phyloP scores from a whole-genome alignment of 2,113 vertebrate genomes.

The Hemiprocne comata region DNA sequence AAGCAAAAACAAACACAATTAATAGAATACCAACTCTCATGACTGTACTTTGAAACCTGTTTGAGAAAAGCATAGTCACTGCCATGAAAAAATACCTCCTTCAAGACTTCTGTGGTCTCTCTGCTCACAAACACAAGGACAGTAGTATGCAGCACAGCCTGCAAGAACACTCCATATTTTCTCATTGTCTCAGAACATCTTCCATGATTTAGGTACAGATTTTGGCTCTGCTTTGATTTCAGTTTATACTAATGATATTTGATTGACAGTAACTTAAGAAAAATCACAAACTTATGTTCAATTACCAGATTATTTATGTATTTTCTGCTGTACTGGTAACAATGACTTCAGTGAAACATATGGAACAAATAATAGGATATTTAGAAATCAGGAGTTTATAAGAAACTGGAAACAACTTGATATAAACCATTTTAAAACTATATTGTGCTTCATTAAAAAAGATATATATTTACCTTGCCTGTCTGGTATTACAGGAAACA shows the following conservation, averaged over 20 bases:
- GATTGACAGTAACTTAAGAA: constrained; percentile 78
- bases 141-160: background rate
- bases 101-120: background rate
- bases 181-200: constrained; percentile 51
- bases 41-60: background rate
- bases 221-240: constrained; percentile 71
- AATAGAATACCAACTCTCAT: background rate
- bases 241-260: constrained; percentile 63
- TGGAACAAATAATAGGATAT: constrained; percentile 76
- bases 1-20: background rate
- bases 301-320: constrained; percentile 73
- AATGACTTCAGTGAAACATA: constrained; percentile 77
- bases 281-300: constrained; percentile 65
- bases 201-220: constrained; percentile 56
- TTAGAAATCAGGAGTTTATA: constrained; percentile 76
- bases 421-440: constrained; percentile 75
- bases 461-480: constrained; percentile 72
- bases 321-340: constrained; percentile 73
- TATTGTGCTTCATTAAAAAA: constrained; percentile 76
- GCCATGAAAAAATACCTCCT: background rate
- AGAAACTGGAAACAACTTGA: constrained; percentile 75
- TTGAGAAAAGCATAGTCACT: constrained; percentile 6
- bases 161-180: background rate
- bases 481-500: constrained; percentile 70
- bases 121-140: background rate